Conservation (phyloP, 2,797 vertebrate species). For the Helicolenus hilgendorfi region DNA sequence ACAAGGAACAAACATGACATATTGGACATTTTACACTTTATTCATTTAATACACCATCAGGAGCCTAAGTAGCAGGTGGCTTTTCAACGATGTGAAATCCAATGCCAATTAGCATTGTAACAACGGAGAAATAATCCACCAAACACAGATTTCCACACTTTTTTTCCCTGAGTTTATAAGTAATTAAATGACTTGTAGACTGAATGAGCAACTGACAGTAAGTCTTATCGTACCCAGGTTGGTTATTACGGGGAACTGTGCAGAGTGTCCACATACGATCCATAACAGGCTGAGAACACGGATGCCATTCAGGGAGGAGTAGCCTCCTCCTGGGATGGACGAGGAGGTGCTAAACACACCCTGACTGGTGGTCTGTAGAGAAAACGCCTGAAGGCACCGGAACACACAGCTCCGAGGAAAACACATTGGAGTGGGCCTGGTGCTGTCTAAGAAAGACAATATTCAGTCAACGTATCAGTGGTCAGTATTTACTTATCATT, state of each 20-base stretch:
- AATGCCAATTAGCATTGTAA: too few species aligned
- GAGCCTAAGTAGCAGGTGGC: too few species aligned
- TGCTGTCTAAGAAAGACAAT: constrained; percentile 43
- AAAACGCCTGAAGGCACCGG: constrained; percentile 83
- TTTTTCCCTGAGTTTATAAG: constrained; percentile 73
- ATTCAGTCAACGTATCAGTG: not conserved
- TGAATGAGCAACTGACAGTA: not conserved
- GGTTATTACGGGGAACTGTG: constrained; percentile 62
- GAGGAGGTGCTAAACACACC: constrained; percentile 75
- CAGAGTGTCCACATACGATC: constrained; percentile 93
- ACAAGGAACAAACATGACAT: too few species aligned
- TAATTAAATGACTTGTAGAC: not conserved
- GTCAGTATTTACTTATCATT: too few species aligned
- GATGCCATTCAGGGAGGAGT: constrained; percentile 90
- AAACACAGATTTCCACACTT: constrained; percentile 65
- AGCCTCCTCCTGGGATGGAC: constrained; percentile 54
- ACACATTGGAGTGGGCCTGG: not conserved
- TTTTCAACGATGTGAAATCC: too few species aligned
- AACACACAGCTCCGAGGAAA: constrained; percentile 60
- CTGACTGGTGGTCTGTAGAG: constrained; percentile 86
- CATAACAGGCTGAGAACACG: constrained; percentile 92
- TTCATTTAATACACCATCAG: too few species aligned
- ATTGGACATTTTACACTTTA: too few species aligned
- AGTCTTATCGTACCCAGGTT: constrained; percentile 73
- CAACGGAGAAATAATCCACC: too few species aligned